Evolutionary conservation across 2,888 invertebrate species (phyloP).

Genomic region (Ectemnius cavifrons): DNA sequence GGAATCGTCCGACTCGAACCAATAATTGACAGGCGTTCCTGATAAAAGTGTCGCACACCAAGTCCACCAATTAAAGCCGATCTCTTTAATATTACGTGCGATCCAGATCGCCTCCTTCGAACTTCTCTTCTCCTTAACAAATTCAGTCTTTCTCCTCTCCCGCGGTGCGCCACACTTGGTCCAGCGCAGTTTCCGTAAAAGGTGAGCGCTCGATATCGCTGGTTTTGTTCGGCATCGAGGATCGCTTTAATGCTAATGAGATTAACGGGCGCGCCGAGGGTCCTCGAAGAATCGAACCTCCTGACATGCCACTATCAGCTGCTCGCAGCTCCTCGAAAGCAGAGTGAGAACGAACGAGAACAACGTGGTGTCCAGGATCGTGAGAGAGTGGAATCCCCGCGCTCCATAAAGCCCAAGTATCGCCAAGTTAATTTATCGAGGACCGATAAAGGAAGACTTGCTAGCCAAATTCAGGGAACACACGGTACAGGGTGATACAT

Average conservation of each 20-base stretch:
- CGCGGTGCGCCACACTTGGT: no score
- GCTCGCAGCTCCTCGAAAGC: background rate
- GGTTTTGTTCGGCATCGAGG: constrained; percentile 16
- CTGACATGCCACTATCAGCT: constrained; percentile 22
- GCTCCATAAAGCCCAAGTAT: no score
- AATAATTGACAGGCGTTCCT: constrained; percentile 23
- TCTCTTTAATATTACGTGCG: constrained; percentile 19
- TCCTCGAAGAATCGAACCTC: background rate
- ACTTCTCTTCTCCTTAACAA: no score
- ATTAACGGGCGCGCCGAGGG: constrained; percentile 17
- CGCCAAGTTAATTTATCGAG: background rate
- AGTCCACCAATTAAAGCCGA: constrained; percentile 22
- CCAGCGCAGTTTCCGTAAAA: constrained; percentile 20
- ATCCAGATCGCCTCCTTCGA: background rate
- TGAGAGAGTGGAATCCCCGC: no score
- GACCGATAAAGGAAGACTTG: background rate
- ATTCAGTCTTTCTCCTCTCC: no score
- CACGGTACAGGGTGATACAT: background rate
- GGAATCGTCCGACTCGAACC: background rate
- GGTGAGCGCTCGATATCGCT: constrained; percentile 16
- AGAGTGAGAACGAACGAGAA: constrained; percentile 6
- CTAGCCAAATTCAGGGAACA: background rate
- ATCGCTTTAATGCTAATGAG: constrained; percentile 30
- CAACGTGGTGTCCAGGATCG: constrained; percentile 1
- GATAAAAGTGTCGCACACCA: background rate